A percentile compares a stretch with the other conserved stretches of the same genome.
Conservation (phyloP, 2,888 invertebrate genomes). For the Nemurella pictetii region DNA sequence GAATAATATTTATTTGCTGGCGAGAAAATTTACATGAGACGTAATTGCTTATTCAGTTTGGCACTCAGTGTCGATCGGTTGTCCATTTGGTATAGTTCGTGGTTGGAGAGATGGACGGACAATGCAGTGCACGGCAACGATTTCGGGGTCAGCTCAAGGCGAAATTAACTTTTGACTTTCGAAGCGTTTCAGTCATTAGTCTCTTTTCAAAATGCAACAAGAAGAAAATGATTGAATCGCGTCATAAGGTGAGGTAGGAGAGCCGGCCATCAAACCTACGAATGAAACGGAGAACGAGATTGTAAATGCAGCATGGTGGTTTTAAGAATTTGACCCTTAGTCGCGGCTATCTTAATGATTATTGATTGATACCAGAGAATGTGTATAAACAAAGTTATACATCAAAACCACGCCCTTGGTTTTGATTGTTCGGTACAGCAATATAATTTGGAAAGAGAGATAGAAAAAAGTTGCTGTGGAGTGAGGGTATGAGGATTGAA, state of each 20-base stretch:
- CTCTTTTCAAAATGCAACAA: background rate
- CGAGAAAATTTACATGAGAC: background rate
- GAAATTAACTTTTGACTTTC: background rate
- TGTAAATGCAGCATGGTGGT: background rate
- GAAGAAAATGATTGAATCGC: background rate
- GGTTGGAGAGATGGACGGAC: background rate
- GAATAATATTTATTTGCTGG: background rate
- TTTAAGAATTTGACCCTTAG: background rate
- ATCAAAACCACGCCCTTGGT: background rate
- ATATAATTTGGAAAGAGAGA: background rate
- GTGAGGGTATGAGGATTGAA: background rate
- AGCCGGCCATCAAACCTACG: background rate
- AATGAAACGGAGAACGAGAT: background rate
- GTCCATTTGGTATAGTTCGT: background rate
- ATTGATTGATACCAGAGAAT: background rate
- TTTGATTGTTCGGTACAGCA: constrained; percentile 1
- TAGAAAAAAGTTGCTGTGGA: background rate
- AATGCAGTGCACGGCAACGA: background rate
- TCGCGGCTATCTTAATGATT: constrained; percentile 6
- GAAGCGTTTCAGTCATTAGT: background rate
- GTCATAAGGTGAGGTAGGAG: background rate
- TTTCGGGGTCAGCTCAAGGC: background rate
- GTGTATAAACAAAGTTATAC: constrained; percentile 8
- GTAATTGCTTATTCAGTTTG: background rate
- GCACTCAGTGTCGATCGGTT: background rate